Base-by-base conservation (phyloP, 2,797 vertebrate species). In the Okamejei kenojei region DNA sequence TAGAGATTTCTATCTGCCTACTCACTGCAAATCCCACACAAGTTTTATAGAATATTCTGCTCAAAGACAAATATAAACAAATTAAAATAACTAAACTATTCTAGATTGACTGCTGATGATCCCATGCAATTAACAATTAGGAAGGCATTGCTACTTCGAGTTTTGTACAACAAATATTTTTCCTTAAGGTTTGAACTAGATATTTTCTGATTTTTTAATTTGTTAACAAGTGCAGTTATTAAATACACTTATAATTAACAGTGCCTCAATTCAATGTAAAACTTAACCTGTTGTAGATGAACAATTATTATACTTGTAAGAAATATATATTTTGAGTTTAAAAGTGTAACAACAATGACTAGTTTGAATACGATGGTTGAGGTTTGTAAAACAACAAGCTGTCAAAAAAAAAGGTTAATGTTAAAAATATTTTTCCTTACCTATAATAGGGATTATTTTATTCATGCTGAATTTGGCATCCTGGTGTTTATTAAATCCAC, bases 361-460 rank as follows among this genome's bases (percentile, higher is more conserved):
- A 74, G 35, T 91, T 91, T 38, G 73, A 76, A 45, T 74, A 74
- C 38, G 54, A 23, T n/a, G 3, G 38, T 7, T 29, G 54, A 74
- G 29, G 15, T 8, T 21, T 54, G 38, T 74, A 29, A 92, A 76
- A 76, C 45, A 45, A 15, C 76, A 45, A 92, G 73, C 38, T 92
- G 6, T 21, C 71, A 54, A n/a, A 91, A 23, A 23, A 58, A 91
- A 7, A 92, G 71, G 45, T 76, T 73, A n/a, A 92, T 54, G 15
- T 76, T 54, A 63, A 76, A 54, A 92, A 76, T 23, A 76, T 45
- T 54, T 84, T 92, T 17, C 71, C 90, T 92, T 92, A 92, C 90
- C 90, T 17, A 92, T 45, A 17, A 10, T 76, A 7, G 73, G 35
- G 4, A 32, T 92, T 92, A 76, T 74, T 76, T 91, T n/a, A 45